Conservation (phyloP, 2,888 invertebrate genomes). For the Liopterus haemorrhoidalis region DNA sequence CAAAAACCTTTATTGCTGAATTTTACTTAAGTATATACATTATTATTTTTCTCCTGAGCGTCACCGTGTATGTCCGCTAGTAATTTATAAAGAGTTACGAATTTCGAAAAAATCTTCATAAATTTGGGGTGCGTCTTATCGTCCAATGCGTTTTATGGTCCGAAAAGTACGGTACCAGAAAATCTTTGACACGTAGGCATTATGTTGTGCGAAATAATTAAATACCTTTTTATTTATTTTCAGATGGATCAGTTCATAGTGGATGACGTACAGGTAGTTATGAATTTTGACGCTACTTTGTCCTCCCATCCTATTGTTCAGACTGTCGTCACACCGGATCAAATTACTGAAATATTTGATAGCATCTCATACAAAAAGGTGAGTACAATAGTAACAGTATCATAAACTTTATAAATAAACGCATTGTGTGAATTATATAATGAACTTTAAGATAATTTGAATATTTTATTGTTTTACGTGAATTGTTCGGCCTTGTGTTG, state of each 20-base stretch:
- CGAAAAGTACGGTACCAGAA: too few species aligned
- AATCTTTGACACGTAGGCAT: too few species aligned
- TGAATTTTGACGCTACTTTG: conserved; percentile 68
- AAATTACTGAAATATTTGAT: conserved; percentile 90
- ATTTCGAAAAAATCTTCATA: too few species aligned
- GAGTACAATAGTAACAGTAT: conserved; percentile 27
- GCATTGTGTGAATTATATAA: not conserved
- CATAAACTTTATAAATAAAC: not conserved
- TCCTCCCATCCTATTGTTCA: conserved; percentile 89
- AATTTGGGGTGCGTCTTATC: too few species aligned
- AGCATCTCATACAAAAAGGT: conserved; percentile 87
- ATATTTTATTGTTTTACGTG: conserved; percentile 8
- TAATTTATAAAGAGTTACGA: too few species aligned
- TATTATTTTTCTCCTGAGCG: too few species aligned
- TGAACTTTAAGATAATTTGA: conserved; percentile 1
- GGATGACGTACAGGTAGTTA: conserved; percentile 64
- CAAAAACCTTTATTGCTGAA: too few species aligned
- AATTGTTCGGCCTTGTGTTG: conserved; percentile 11
- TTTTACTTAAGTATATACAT: too few species aligned
- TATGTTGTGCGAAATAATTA: too few species aligned
- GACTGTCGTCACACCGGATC: conserved; percentile 74
- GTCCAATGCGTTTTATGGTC: too few species aligned
- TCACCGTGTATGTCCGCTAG: too few species aligned
- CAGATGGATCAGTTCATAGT: conserved; percentile 73
- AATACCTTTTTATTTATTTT: conserved; percentile 33